Evolutionary conservation across 2,888 invertebrate species (phyloP), one percentile per base, ranked within the genome.

Genomic region (Cryptocephalus primarius): DNA sequence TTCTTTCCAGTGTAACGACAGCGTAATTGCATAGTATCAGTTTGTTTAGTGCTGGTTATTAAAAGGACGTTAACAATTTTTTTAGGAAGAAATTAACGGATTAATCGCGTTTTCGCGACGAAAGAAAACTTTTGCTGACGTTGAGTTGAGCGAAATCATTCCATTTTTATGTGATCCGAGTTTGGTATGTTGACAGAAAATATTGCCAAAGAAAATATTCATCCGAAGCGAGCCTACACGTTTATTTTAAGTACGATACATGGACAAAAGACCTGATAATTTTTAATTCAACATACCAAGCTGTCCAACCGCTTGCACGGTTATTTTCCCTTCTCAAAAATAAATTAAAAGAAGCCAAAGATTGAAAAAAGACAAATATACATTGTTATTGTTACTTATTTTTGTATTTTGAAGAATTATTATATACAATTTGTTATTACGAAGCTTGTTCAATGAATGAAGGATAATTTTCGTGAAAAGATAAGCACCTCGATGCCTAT

Each of bases 371-470:
- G 14, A 12, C 40, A 48, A 47, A 46, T 51, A 54, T 56, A 60
- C 52, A 60, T 64, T 66, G 65, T 65, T 65, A 63, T 63, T 63
- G 68, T 66, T 67, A 58, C 63, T 68, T 68, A 68, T 68, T 69
- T 68, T 69, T 68, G 60, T 67, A 68, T 63, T 62, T 56, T 57
- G 52, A 57, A 54, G 57, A 59, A 60, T 49, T 55, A 56, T 57
- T 53, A 57, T 60, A 60, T 61, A 60, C 59, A 48, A 57, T 60
- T 60, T 59, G 60, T 62, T 62, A 59, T 22, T 22, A 6, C 22
- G 22, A 22, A 22, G 22, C 22, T 22, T 22, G 22, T 22, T 22
- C 22, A 6, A 22, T 22, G 22, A 22, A 6, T 6, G 22, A 22
- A 22, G 22, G 22, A 22, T 22, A 22, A 22, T 22, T 22, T 22